Base-by-base conservation (phyloP, 2,888 invertebrate species). In the Sminthurides aquaticus region DNA sequence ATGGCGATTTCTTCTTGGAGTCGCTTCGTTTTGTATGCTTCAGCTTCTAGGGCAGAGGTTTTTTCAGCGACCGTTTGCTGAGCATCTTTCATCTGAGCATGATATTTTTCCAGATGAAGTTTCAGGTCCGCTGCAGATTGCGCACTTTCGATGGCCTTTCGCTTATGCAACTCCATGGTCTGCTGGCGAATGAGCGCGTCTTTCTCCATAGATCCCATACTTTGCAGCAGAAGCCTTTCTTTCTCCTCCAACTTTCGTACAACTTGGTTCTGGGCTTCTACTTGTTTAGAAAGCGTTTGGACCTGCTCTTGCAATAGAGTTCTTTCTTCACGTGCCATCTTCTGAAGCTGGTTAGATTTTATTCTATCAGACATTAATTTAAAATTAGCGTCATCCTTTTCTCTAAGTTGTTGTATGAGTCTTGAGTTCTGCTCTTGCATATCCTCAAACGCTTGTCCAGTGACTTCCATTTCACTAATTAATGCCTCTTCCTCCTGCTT, bases 391-490 rank as follows among this genome's bases (percentile, higher is more conserved):
- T 98, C 98, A 76, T 96, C 95, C 76, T 98, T 97, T 79, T 98
- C 97, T 1, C 95, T 82, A 65, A 99, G 80, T 79, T 98, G 97
- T 75, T 97, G 95, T 60, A 98, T 89, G 24, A 98, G 84, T 48
- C 96, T 82, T 0, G 93, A 92, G 80, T 97, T 97, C 81, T 97
- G 97, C 76, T 98, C 97, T 81, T 98, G 97, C 95, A 97, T 96
- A 77, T 99, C 98, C 78, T 99, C 98, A 77, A 96, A 96, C 1
- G 98, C 98, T 79, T 97, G 97, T 0, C 98, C 98, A 0, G 98
- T 99, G 2, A 96, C 95, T 78, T 99, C 98, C 94, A 99, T 97
- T 81, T 99, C 99, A 78, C 93, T 97, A 20, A 98, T 82, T 60
- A 99, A 82, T 0, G 96, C 95, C 77, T 98, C 97, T 79, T 98